These are phyloP conservation scores for Dorcus hopei DNA, from an alignment of 2,888 invertebrate species.

Conservation along the genomic window DNA sequence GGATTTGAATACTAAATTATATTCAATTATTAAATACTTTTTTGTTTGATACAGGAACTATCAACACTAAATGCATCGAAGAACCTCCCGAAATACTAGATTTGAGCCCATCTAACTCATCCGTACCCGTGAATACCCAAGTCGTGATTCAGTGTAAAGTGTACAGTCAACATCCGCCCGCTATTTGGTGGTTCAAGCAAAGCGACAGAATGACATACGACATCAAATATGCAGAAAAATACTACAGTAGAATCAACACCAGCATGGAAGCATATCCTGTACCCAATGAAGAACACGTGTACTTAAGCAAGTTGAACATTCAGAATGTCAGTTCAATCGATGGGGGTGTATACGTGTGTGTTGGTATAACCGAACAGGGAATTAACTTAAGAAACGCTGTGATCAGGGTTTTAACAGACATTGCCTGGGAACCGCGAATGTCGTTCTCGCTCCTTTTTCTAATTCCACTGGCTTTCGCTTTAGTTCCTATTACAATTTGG, in stretches of 20 bases:
- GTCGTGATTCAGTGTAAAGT: constrained; percentile 43
- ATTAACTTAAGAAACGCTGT: constrained; percentile 37
- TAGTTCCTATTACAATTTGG: constrained; percentile 41
- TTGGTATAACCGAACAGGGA: constrained; percentile 40
- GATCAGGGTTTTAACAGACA: constrained; percentile 29
- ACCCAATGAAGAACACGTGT: constrained; percentile 32
- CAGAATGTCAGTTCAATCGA: constrained; percentile 38
- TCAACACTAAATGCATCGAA: constrained; percentile 27
- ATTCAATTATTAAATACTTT: background rate
- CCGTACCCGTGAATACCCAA: constrained; percentile 36
- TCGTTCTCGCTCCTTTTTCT: constrained; percentile 40
- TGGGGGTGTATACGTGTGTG: constrained; percentile 43
- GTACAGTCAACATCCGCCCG: constrained; percentile 39
- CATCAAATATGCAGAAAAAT: constrained; percentile 34
- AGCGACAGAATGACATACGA: constrained; percentile 38
- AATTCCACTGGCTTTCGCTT: constrained; percentile 39
- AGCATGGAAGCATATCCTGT: constrained; percentile 30
- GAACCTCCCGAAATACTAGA: constrained; percentile 36
- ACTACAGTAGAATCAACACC: constrained; percentile 36
- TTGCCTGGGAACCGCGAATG: constrained; percentile 23
- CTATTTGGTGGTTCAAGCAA: constrained; percentile 44
- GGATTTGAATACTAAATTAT: too few species aligned
- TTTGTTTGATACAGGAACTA: constrained; percentile 30
- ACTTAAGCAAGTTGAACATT: constrained; percentile 43
- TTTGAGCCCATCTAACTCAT: constrained; percentile 36